These are phyloP conservation scores for Corella eumyota DNA, from an alignment of 23 tunicate species.

Conservation along the genomic window DNA sequence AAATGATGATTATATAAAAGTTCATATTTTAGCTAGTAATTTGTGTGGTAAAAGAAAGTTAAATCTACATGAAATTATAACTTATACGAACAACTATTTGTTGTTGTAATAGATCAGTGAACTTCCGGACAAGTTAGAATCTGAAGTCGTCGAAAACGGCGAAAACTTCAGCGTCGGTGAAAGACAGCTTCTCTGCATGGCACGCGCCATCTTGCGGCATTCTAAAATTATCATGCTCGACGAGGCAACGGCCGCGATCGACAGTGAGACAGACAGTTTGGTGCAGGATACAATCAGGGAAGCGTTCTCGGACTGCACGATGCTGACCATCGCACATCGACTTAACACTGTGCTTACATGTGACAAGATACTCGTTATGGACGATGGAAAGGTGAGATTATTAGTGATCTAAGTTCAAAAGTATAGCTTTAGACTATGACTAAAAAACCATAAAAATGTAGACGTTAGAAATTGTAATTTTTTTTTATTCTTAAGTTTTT, in stretches of 20 bases:
- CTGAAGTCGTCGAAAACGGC: conserved; percentile 83
- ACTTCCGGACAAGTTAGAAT: conserved; percentile 55
- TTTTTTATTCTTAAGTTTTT: no score
- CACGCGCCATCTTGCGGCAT: conserved; percentile 76
- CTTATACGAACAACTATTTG: not conserved
- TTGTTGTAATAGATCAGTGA: conserved; percentile 15
- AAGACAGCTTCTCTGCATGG: conserved; percentile 84
- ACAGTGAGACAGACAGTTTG: conserved; percentile 78
- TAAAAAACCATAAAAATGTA: no score
- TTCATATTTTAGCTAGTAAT: no score
- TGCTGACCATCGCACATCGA: conserved; percentile 93
- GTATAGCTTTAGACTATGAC: not conserved
- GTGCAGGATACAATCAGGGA: conserved; percentile 90
- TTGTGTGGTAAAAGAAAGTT: no score
- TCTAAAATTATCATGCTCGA: conserved; percentile 89
- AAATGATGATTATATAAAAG: no score
- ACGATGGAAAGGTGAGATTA: conserved; percentile 68
- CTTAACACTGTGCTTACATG: conserved; percentile 81
- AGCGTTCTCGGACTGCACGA: conserved; percentile 84
- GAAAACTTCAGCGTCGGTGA: conserved; percentile 95
- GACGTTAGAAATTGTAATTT: no score
- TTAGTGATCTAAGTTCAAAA: not conserved
- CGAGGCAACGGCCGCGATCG: conserved; percentile 93
- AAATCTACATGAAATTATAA: no score
- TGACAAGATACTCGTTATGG: conserved; percentile 86